phyloP scores from a whole-genome alignment of 2,113 vertebrate species.

The Chaenocephalus aceratus region DNA sequence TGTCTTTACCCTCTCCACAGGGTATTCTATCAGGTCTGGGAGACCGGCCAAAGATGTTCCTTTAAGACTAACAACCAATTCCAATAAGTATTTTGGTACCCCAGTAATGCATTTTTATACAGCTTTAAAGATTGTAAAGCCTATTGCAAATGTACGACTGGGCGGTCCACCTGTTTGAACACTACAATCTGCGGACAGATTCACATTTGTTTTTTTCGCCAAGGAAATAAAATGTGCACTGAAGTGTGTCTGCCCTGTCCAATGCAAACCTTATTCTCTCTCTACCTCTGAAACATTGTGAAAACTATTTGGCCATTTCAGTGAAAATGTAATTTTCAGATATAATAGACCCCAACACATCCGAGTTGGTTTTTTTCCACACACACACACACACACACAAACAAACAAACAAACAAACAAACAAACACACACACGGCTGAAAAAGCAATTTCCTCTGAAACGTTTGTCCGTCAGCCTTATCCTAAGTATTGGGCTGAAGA shows the following conservation, averaged over 20 bases:
- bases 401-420: too few species aligned
- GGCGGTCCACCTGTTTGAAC: not conserved
- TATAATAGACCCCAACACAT: not conserved
- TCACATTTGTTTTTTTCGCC: not conserved
- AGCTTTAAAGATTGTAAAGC: not conserved
- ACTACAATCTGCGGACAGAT: not conserved
- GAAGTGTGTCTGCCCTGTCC: not conserved
- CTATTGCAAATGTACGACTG: not conserved
- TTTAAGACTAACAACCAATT: not conserved
- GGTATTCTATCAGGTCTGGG: not conserved
- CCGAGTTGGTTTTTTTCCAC: too few species aligned
- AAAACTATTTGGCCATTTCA: not conserved
- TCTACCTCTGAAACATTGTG: not conserved
- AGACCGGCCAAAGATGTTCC: not conserved
- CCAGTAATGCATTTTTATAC: too few species aligned
- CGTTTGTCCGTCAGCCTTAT: not conserved
- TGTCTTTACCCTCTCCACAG: not conserved
- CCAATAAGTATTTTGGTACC: not conserved
- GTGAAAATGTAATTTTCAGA: not conserved
- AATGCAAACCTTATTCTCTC: not conserved
- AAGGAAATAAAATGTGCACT: not conserved
- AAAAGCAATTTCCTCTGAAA: not conserved
- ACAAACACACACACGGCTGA: too few species aligned
- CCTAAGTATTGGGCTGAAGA: not conserved
- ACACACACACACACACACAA: not conserved